These are phyloP conservation scores for Mizuhopecten yessoensis DNA, from an alignment of 1,140 invertebrate species.

Conservation along the genomic window DNA sequence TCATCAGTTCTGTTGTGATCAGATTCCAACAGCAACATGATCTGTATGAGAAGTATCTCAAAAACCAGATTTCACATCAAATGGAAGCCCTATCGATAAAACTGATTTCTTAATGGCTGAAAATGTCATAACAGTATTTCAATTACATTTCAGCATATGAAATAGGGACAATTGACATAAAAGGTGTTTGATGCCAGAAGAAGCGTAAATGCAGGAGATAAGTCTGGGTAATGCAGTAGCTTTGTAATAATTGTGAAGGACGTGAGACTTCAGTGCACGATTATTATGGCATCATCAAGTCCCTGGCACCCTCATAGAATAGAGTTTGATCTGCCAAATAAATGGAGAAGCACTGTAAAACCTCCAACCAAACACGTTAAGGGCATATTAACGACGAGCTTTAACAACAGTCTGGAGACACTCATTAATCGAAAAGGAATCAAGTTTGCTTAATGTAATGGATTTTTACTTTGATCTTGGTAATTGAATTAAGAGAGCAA, in stretches of 20 bases:
- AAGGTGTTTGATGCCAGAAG: background rate
- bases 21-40: background rate
- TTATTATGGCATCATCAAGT: conserved; percentile 18
- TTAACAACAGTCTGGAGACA: conserved; percentile 1
- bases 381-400: background rate
- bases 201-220: background rate
- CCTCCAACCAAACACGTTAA: background rate
- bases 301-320: background rate
- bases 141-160: conserved; percentile 21
- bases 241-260: background rate
- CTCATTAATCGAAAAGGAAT: conserved; percentile 11
- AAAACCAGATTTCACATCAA: background rate
- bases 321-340: no score
- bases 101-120: background rate
- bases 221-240: background rate
- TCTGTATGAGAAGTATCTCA: background rate
- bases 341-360: background rate
- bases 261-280: background rate
- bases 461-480: background rate
- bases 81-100: background rate
- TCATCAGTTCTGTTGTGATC: no score
- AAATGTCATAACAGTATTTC: conserved; percentile 17
- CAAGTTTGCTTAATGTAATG: conserved; percentile 2
- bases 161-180: background rate
- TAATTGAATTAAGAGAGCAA: background rate